Evolutionary conservation across 2,888 invertebrate genomes (phyloP).

Genomic region (Apodemia hepburni): DNA sequence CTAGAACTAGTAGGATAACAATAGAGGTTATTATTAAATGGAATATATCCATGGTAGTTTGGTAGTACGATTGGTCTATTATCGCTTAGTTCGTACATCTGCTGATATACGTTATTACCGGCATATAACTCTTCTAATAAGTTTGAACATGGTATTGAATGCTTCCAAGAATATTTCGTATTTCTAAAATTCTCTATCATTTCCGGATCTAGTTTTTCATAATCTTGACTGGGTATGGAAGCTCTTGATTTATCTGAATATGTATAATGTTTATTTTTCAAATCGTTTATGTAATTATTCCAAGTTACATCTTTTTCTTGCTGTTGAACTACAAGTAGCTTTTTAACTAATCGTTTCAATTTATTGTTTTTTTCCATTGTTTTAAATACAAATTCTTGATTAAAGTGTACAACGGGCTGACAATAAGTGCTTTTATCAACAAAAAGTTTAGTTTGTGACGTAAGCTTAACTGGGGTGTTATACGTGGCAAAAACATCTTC

Average conservation of each 20-base stretch:
- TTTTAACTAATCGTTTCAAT: slow-evolving; percentile 45
- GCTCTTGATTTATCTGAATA: slow-evolving; percentile 21
- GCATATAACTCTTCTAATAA: slow-evolving; percentile 42
- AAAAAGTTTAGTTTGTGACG: slow-evolving; percentile 30
- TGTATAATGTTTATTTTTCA: slow-evolving; percentile 46
- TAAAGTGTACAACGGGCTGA: slow-evolving; percentile 41
- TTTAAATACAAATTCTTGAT: slow-evolving; percentile 44
- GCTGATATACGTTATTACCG: slow-evolving; percentile 21
- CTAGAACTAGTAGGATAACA: slow-evolving; percentile 52
- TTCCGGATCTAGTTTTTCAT: slow-evolving; percentile 27
- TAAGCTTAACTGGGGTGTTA: slow-evolving; percentile 18
- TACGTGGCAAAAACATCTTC: background rate
- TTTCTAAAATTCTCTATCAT: slow-evolving; percentile 40
- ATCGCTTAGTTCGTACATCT: background rate
- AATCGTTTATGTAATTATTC: slow-evolving; percentile 57
- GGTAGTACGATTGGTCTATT: slow-evolving; percentile 7
- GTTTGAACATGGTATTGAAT: slow-evolving; percentile 36
- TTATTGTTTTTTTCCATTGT: slow-evolving; percentile 47
- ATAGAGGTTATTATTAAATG: slow-evolving; percentile 33
- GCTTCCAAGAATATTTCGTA: slow-evolving; percentile 32
- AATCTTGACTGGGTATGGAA: background rate
- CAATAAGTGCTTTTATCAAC: slow-evolving; percentile 50
- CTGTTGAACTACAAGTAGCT: slow-evolving; percentile 43
- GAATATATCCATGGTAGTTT: slow-evolving; percentile 12
- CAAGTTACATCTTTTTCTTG: slow-evolving; percentile 51